Percentiles rank a stretch among this genome's conserved stretches.
Evolutionary conservation across 2,888 invertebrate species (phyloP).

Genomic region (Lamellibrachia satsuma): DNA sequence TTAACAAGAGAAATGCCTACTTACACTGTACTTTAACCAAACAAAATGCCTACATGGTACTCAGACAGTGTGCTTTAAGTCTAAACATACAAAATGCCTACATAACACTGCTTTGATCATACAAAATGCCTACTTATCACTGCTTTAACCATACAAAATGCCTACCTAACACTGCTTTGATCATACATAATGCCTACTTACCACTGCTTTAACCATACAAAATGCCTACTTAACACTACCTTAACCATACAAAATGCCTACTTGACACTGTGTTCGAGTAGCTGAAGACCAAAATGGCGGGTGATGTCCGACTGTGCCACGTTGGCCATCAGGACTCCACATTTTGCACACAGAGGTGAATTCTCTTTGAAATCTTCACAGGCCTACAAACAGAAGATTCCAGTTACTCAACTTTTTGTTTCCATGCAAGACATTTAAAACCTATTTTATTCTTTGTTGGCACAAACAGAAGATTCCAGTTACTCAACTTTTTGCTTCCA

Average conservation of each 20-base stretch:
- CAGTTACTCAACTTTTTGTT: background rate
- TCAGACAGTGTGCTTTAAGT: background rate
- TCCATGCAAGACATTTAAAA: background rate
- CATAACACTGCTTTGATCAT: background rate
- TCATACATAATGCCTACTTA: no score
- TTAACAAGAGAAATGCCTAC: background rate
- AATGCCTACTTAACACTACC: background rate
- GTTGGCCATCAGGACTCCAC: slow-evolving; percentile 82
- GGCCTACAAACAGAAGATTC: slow-evolving; percentile 47
- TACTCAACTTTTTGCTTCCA: background rate
- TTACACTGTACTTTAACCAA: background rate
- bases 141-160: background rate
- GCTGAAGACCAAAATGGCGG: slow-evolving; percentile 89
- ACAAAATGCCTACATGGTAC: background rate
- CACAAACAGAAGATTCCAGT: slow-evolving; percentile 14
- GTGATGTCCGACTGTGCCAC: slow-evolving; percentile 79
- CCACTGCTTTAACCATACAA: background rate
- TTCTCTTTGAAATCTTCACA: slow-evolving; percentile 80
- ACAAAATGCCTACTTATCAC: background rate
- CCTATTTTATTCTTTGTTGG: background rate
- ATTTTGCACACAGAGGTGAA: slow-evolving; percentile 87
- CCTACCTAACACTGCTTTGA: background rate
- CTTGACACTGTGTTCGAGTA: slow-evolving; percentile 92
- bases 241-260: slow-evolving; percentile 58
- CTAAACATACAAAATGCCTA: background rate